phyloP scores from a whole-genome alignment of 2,888 invertebrate genomes.

The Coleophora deauratella region DNA sequence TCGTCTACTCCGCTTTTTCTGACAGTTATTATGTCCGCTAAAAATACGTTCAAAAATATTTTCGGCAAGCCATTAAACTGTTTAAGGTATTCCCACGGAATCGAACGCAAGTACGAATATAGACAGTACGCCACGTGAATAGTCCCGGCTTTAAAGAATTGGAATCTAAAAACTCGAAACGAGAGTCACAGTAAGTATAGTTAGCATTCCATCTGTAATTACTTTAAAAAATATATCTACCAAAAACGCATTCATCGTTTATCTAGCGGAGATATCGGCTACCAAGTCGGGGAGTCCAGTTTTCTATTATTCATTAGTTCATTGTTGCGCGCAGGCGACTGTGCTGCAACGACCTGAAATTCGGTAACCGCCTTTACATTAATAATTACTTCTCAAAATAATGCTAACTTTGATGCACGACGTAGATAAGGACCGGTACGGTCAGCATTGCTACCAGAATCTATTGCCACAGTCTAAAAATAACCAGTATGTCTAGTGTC shows the following conservation, averaged over 20 bases:
- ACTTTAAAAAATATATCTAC: conserved; percentile 46
- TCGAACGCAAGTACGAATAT: neutral
- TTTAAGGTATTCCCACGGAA: conserved; percentile 2
- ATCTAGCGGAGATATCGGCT: conserved; percentile 56
- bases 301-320: conserved; percentile 68
- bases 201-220: conserved; percentile 47
- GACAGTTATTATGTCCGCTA: conserved; percentile 48
- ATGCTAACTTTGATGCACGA: conserved; percentile 68
- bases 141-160: neutral
- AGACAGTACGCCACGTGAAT: neutral
- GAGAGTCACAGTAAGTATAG: conserved; percentile 32
- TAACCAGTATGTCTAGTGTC: conserved; percentile 3
- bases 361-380: conserved; percentile 67
- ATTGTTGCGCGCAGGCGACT: conserved; percentile 45
- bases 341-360: conserved; percentile 59
- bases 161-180: conserved; percentile 13
- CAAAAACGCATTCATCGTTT: conserved; percentile 63
- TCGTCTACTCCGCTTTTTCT: conserved; percentile 50
- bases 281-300: conserved; percentile 49
- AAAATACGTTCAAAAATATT: conserved; percentile 15
- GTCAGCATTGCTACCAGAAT: conserved; percentile 10
- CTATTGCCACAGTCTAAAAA: conserved; percentile 5
- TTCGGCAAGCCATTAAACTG: neutral
- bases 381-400: conserved; percentile 75
- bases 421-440: conserved; percentile 49